Base-by-base conservation (phyloP, 2,888 invertebrate species). In the Drosophila histrio region DNA sequence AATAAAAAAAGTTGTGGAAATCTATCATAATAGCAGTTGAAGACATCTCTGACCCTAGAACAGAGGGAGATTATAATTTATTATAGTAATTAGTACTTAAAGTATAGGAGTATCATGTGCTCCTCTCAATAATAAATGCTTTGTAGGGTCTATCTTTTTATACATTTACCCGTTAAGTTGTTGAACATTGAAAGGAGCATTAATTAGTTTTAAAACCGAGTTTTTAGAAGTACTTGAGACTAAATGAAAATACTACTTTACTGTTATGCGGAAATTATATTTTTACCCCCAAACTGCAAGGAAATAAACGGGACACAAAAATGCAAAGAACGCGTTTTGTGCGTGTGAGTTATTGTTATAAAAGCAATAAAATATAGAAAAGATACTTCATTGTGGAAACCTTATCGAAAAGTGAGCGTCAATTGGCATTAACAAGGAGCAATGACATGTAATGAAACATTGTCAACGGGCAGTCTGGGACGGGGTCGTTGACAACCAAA, bases 381-480 rank as follows among this genome's bases (percentile, higher is more conserved):
- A 43, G 41, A 73, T 44, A 77, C 56, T 79, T 70, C 32, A 63
- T 67, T 67, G 53, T 53, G 62, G 36, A 62, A 63, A 59, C 49
- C 64, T 67, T 69, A 77, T 82, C 59, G 77, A 70, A 70, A 72
- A 67, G 61, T 59, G 60, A 79, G 70, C 74, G 82, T 67, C 79
- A 79, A 85, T 79, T 82, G 82, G 71, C 68, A 60, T 72, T 68
- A 72, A 77, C 71, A 66, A 82, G 82, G 68, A 81, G 71, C 85
- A 82, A 66, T 74, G 79, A 79, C 82, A 82, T 79, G 30, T 66
- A 72, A 66, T 80, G 69, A 71, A 83, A 71, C 57, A 69, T 63
- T 77, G 81, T 60, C 69, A 70, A 52, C 47, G 64, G 38, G 34
- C 19, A 56, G 24, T 43, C n/a, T 9, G 26, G n/a, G 4, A 58